A percentile compares a stretch with the other conserved stretches of the same genome.
Conservation (phyloP, 2,113 vertebrate species). For the Oncorhynchus gorbuscha region DNA sequence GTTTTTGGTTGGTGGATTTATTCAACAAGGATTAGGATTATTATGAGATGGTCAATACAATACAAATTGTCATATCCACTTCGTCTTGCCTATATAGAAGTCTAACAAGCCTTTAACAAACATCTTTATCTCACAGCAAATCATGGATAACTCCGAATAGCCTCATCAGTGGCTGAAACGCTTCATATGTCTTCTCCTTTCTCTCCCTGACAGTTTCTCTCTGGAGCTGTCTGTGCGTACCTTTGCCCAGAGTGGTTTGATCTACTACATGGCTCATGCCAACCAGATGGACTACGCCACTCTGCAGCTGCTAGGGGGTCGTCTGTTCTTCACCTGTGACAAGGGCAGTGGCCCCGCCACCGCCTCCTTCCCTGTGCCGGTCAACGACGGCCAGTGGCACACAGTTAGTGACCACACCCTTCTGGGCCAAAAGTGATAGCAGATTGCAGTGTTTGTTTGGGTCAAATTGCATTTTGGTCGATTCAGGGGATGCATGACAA, state of each 20-base stretch:
- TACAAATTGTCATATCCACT: no score
- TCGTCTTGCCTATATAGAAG: no score
- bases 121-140: no score
- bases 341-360: conserved; percentile 83
- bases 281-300: conserved; percentile 85
- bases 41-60: no score
- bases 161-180: background rate
- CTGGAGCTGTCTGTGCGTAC: conserved; percentile 83
- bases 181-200: conserved; percentile 1
- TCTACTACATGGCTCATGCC: conserved; percentile 83
- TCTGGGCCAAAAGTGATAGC: no score
- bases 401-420: conserved; percentile 65
- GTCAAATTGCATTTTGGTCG: no score
- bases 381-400: conserved; percentile 91
- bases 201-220: conserved; percentile 71
- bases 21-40: no score
- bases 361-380: conserved; percentile 64
- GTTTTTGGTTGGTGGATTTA: no score
- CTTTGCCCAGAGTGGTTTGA: conserved; percentile 78
- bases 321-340: conserved; percentile 82
- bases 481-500: no score
- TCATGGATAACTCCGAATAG: no score
- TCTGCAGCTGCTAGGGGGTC: conserved; percentile 79
- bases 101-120: no score
- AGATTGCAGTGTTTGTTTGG: no score